Percentiles rank a stretch among this genome's conserved stretches.
These are phyloP conservation scores for Heliconius cydno DNA, from an alignment of 2,888 invertebrate genomes.

Conservation along the genomic window DNA sequence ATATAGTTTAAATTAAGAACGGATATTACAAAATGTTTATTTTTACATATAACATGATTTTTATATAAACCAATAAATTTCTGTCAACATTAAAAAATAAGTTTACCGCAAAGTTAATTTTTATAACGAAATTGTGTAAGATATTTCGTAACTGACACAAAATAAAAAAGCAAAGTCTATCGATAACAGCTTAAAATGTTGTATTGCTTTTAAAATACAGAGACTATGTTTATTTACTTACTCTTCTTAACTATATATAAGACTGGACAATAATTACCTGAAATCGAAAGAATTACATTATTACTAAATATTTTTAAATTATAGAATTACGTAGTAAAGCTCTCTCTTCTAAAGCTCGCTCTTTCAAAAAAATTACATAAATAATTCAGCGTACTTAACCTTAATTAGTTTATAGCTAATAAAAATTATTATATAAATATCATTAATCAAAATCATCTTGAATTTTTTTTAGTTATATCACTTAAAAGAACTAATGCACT, in stretches of 20 bases:
- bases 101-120: background rate
- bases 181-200: background rate
- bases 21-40: slow-evolving; percentile 10
- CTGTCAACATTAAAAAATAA: background rate
- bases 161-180: background rate
- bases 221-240: background rate
- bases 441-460: background rate
- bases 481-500: background rate
- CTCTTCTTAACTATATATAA: background rate
- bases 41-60: background rate
- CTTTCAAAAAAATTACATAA: background rate
- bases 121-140: background rate
- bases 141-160: background rate
- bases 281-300: background rate
- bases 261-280: background rate
- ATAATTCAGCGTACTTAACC: background rate
- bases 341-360: too few relatives aligned
- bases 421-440: background rate
- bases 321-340: too few relatives aligned
- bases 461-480: background rate
- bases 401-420: background rate
- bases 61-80: background rate
- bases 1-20: background rate
- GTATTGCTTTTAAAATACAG: background rate
- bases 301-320: background rate